phyloP scores from a whole-genome alignment of 2,888 invertebrate genomes.

The Drosophila nigricruria region DNA sequence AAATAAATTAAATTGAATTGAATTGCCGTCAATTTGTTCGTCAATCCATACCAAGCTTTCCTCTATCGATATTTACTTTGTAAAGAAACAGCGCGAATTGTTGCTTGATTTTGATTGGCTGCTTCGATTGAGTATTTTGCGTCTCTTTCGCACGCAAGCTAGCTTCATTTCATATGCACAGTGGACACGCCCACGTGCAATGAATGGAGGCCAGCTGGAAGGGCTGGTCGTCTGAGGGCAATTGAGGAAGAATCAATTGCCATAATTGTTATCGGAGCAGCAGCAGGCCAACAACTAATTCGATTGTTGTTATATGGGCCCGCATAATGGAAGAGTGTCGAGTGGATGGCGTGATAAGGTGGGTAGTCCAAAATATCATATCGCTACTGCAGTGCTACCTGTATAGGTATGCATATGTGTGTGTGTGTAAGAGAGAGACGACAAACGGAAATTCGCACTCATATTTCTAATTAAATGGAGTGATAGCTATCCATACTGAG shows the following conservation, averaged over 20 bases:
- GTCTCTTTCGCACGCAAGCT: slow-evolving; percentile 20
- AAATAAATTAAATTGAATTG: background rate
- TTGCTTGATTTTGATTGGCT: slow-evolving; percentile 39
- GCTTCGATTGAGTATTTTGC: background rate
- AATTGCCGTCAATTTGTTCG: too few species aligned
- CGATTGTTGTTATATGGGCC: slow-evolving; percentile 43
- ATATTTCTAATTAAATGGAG: slow-evolving; percentile 32
- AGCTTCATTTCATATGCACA: slow-evolving; percentile 8
- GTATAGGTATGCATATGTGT: background rate
- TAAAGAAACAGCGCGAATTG: slow-evolving; percentile 6
- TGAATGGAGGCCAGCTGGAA: slow-evolving; percentile 1
- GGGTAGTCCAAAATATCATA: slow-evolving; percentile 10
- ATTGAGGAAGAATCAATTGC: slow-evolving; percentile 71
- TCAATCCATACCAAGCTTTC: background rate
- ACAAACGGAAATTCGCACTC: slow-evolving; percentile 60
- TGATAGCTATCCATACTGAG: slow-evolving; percentile 21
- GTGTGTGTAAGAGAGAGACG: slow-evolving; percentile 3
- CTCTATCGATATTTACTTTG: background rate
- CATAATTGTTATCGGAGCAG: slow-evolving; percentile 57
- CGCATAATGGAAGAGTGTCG: slow-evolving; percentile 28
- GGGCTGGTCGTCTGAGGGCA: slow-evolving; percentile 30
- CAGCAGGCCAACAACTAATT: slow-evolving; percentile 63
- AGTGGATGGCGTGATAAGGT: slow-evolving; percentile 59
- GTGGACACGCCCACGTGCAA: slow-evolving; percentile 66
- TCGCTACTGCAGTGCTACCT: background rate